Conservation (phyloP, 2,888 invertebrate species). For the Petrophora chlorosata region DNA sequence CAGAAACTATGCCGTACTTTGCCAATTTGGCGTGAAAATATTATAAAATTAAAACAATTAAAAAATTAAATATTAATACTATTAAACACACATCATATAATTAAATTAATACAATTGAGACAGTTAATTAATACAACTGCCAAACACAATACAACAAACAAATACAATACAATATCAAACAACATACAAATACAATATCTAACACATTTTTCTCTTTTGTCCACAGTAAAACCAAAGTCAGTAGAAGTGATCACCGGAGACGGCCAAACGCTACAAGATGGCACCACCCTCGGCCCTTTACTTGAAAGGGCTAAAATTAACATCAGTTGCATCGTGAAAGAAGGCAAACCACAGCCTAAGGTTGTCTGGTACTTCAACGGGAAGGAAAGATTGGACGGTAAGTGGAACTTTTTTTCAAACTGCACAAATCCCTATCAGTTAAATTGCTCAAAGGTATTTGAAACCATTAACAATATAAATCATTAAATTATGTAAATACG, state of each 20-base stretch:
- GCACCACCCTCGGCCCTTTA: constrained; percentile 87
- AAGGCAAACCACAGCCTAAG: constrained; percentile 93
- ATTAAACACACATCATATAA: too few species aligned
- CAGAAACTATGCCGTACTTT: too few species aligned
- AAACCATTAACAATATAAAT: too few species aligned
- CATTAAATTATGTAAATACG: too few species aligned
- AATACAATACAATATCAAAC: background rate
- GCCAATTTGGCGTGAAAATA: too few species aligned
- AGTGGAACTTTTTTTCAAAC: constrained; percentile 41
- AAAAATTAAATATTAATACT: too few species aligned
- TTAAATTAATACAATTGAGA: background rate
- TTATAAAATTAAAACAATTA: too few species aligned
- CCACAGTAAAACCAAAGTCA: constrained; percentile 91
- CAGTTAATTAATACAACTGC: background rate
- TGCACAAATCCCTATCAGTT: too few species aligned
- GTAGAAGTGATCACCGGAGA: constrained; percentile 88
- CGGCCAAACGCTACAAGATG: constrained; percentile 85
- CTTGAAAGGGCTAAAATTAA: constrained; percentile 87
- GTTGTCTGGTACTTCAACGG: constrained; percentile 94
- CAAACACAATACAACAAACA: background rate
- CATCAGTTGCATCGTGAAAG: constrained; percentile 89
- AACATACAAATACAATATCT: background rate
- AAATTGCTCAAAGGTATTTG: too few species aligned
- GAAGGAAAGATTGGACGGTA: constrained; percentile 84
- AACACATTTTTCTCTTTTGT: constrained; percentile 52